phyloP scores from a whole-genome alignment of 30 jellyfish, hydroid and myxozoan species.

The Pseudorhiza aurosa region DNA sequence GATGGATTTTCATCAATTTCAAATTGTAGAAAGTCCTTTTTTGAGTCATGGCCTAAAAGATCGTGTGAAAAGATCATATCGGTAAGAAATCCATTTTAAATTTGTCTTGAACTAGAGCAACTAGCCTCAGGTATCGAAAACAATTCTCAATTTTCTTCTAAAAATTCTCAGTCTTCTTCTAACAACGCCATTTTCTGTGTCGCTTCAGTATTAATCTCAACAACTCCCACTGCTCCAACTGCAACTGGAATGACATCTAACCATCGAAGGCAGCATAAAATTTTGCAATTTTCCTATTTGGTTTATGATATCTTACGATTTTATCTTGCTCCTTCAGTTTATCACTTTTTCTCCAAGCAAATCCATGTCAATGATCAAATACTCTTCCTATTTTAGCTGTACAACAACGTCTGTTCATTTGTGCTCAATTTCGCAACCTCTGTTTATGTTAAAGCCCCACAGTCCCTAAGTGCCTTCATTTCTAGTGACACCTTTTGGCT shows the following conservation, averaged over 20 bases:
- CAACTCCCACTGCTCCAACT: slow-evolving; percentile 47
- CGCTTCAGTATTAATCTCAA: no score
- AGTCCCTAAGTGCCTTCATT: slow-evolving; percentile 28
- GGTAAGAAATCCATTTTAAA: no score
- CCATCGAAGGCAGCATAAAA: slow-evolving; percentile 32
- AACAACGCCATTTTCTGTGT: no score
- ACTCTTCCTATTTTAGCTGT: slow-evolving; percentile 39
- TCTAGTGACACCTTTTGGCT: slow-evolving; percentile 22
- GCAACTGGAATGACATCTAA: slow-evolving; percentile 39
- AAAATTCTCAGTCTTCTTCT: no score
- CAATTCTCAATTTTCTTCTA: no score
- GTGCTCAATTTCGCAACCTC: slow-evolving; percentile 39
- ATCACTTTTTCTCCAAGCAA: slow-evolving; percentile 30
- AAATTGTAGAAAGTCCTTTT: no score
- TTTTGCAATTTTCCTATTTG: slow-evolving; percentile 32
- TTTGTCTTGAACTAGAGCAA: no score
- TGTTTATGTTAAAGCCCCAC: slow-evolving; percentile 51
- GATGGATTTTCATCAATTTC: no score
- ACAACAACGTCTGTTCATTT: slow-evolving; percentile 34
- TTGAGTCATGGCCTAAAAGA: no score
- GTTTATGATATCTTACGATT: slow-evolving; percentile 49
- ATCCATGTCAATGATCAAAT: slow-evolving; percentile 35
- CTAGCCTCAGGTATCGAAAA: no score
- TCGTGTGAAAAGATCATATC: no score
- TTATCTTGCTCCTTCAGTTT: slow-evolving; percentile 59